Base-by-base conservation (phyloP, 2,797 vertebrate species). In the Phylloscopus collybita region DNA sequence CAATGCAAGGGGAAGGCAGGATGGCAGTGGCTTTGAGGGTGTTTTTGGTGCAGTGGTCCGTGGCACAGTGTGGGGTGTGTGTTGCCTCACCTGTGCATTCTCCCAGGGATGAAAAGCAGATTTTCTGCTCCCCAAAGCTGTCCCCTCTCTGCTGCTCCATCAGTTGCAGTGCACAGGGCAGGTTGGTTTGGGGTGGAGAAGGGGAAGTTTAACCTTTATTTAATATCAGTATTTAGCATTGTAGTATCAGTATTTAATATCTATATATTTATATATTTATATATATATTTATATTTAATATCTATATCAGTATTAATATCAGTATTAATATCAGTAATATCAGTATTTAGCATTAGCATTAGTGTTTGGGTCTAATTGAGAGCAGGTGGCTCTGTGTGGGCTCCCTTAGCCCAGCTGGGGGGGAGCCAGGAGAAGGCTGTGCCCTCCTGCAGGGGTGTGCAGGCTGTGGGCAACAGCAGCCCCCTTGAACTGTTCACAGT, bases 401-500 rank as follows among this genome's bases (percentile, higher is more conserved):
- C 57, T 84, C 15, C 69, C 26, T 21, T 2, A 4, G 40, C 50
- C 14, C 72, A 30, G 57, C 44, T 78, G 44, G 60, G 11, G 60
- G 60, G 25, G 45, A n/a, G 34, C 8, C 13, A 22, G 62, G 51
- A 38, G 20, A 1, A 1, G 4, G 18, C 50, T 59, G 40, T 25
- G 17, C 20, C 73, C 3, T 5, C 3, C 0, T 14, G 2, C 4
- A 11, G 2, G 40, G 49, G 6, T 36, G 38, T 70, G 56, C 65
- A 69, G 96, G 85, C 92, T 88, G 56, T 51, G 51, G 92, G 92
- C 51, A 92, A 65, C 90, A 95, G 42, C 61, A 86, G 47, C 51
- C 78, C 82, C 61, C 51, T 69, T 71, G 47, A 80, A 79, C 71
- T 97, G 93, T 97, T 97, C 96, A 92, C 79, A 66, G 96, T 95